phyloP scores from a whole-genome alignment of 1,140 invertebrate species.

The Drosophila hydei region DNA sequence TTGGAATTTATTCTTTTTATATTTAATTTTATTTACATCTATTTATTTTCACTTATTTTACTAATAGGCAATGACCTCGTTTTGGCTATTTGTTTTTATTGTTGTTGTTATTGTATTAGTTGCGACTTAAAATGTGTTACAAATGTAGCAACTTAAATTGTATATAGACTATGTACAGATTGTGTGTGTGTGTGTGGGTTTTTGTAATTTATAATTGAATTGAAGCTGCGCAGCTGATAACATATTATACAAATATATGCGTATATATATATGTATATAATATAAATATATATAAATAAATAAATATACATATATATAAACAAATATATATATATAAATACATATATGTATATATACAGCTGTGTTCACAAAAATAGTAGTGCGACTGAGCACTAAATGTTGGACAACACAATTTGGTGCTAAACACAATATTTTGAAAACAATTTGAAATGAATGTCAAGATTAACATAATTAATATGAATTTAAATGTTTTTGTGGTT shows the following conservation, averaged over 20 bases:
- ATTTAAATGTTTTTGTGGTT: too few species aligned
- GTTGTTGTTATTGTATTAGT: slow-evolving; percentile 26
- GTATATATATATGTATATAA: slow-evolving; percentile 10
- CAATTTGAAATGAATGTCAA: too few species aligned
- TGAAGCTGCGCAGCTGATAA: slow-evolving; percentile 53
- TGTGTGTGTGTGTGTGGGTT: slow-evolving; percentile 1
- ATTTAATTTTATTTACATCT: not conserved
- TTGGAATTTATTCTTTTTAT: slow-evolving; percentile 21
- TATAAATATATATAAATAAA: slow-evolving; percentile 18
- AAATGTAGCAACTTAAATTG: slow-evolving; percentile 47
- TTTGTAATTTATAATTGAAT: slow-evolving; percentile 47
- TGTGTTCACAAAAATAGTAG: too few species aligned
- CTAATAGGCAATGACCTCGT: slow-evolving; percentile 72
- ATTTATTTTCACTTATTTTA: slow-evolving; percentile 54
- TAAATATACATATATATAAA: not conserved
- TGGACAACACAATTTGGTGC: too few species aligned
- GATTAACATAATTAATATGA: too few species aligned
- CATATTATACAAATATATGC: not conserved
- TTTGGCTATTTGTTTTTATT: slow-evolving; percentile 42
- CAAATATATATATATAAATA: slow-evolving; percentile 2
- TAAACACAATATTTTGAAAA: too few species aligned
- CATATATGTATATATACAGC: slow-evolving; percentile 3
- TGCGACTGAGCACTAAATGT: too few species aligned
- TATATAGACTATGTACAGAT: slow-evolving; percentile 30
- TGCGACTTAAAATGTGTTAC: slow-evolving; percentile 45